Conservation (phyloP, 2,113 vertebrate species). For the Tor tambroides region DNA sequence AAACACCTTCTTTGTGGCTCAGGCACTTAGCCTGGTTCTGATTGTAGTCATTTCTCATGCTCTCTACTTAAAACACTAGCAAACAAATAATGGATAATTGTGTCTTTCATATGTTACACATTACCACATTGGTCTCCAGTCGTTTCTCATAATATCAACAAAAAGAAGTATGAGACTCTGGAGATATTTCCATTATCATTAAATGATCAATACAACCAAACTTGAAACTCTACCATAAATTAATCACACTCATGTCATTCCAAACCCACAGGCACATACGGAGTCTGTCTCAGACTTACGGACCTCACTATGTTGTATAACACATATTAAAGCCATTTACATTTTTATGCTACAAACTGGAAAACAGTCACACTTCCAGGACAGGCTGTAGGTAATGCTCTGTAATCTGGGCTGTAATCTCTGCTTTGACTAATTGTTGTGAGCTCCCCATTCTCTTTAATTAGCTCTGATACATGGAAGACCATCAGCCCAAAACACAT, state of each 20-base stretch:
- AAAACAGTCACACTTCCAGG: not conserved
- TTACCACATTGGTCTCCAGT: not conserved
- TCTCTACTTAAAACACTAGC: not conserved
- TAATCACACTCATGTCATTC: not conserved
- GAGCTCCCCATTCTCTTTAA: slow-evolving; percentile 24
- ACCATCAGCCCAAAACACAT: not conserved
- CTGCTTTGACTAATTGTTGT: slow-evolving; percentile 36
- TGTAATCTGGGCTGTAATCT: slow-evolving; percentile 51
- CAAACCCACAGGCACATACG: not conserved
- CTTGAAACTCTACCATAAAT: not conserved
- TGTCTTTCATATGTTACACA: not conserved
- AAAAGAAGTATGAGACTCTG: not conserved
- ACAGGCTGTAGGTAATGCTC: slow-evolving; percentile 15
- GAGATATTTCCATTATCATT: slow-evolving; percentile 1
- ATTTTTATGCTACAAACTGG: not conserved
- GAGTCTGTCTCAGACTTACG: not conserved
- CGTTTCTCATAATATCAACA: not conserved
- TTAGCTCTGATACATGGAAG: not conserved
- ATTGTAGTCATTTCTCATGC: not conserved
- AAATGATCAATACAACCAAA: not conserved
- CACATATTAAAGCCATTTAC: not conserved
- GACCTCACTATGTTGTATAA: not conserved
- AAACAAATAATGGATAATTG: not conserved
- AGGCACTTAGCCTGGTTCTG: not conserved
- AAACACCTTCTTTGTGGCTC: not conserved